A percentile compares a stretch with the other conserved stretches of the same genome.
phyloP scores from a whole-genome alignment of 2,797 vertebrate genomes.

The Acipenser oxyrinchus region DNA sequence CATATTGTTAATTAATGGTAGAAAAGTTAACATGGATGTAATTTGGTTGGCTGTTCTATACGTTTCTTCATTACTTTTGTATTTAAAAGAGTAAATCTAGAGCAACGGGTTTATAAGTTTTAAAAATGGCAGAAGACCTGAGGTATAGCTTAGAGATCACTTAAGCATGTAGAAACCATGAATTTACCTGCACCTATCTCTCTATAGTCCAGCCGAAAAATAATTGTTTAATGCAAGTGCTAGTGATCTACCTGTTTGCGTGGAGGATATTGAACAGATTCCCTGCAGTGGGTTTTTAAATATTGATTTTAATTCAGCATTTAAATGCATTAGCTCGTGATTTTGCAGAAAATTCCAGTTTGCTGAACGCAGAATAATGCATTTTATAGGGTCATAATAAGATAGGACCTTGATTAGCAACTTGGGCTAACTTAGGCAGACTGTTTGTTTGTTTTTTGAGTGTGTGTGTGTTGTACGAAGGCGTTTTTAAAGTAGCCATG shows the following conservation, averaged over 20 bases:
- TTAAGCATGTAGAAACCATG: neutral
- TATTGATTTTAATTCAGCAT: slow-evolving; percentile 19
- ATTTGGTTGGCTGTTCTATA: too few relatives aligned
- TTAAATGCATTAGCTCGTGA: slow-evolving; percentile 9
- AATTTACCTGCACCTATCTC: neutral
- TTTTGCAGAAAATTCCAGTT: slow-evolving; percentile 22
- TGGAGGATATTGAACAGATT: slow-evolving; percentile 2
- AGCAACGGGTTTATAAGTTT: neutral
- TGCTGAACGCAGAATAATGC: slow-evolving; percentile 15
- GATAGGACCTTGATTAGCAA: neutral
- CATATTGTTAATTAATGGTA: too few relatives aligned
- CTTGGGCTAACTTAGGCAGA: slow-evolving; percentile 4
- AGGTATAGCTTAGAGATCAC: neutral
- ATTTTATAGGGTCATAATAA: slow-evolving; percentile 5
- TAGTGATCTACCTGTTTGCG: slow-evolving; percentile 16
- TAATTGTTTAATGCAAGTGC: slow-evolving; percentile 12
- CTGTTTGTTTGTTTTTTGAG: slow-evolving; percentile 1
- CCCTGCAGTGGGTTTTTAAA: neutral
- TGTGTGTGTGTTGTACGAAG: neutral
- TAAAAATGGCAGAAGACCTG: neutral
- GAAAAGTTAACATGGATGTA: too few relatives aligned
- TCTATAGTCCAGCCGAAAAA: slow-evolving; percentile 3
- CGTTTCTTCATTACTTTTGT: too few relatives aligned
- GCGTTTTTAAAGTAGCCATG: neutral
- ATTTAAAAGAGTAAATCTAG: neutral